phyloP scores from a whole-genome alignment of 2,113 vertebrate genomes.

The Pangasianodon gigas region DNA sequence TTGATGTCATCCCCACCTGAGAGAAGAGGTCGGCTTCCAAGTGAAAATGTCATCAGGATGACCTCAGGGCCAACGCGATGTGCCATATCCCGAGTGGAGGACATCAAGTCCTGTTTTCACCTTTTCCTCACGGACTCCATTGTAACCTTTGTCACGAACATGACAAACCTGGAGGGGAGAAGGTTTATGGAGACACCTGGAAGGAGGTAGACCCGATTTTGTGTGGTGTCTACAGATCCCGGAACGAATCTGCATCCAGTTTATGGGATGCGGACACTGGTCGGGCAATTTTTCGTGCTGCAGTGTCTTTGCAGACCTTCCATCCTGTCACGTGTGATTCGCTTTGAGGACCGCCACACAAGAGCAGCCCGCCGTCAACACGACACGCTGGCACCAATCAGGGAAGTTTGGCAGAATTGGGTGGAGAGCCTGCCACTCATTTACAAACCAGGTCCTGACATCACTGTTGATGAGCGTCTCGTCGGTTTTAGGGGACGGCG shows the following conservation, averaged over 20 bases:
- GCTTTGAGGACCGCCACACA: too few species aligned
- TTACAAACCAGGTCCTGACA: too few species aligned
- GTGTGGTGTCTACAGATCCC: background rate
- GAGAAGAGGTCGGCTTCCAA: background rate
- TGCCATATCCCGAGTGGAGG: background rate
- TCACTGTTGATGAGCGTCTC: too few species aligned
- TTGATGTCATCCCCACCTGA: background rate
- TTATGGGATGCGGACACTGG: background rate
- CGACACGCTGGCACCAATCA: too few species aligned
- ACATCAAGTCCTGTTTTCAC: background rate
- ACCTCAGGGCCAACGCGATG: background rate
- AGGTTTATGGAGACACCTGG: background rate
- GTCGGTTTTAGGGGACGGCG: too few species aligned
- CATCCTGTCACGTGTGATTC: background rate
- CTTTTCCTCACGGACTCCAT: background rate
- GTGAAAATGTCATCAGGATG: background rate
- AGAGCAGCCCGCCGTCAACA: too few species aligned
- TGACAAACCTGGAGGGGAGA: slow-evolving; percentile 1
- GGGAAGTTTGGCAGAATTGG: too few species aligned
- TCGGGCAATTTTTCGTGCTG: background rate
- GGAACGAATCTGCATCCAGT: background rate
- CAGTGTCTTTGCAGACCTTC: background rate
- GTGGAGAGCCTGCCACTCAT: too few species aligned
- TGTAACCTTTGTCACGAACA: background rate
- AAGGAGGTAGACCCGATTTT: background rate